A percentile compares a stretch with the other conserved stretches of the same genome.
Conservation (phyloP, 2,797 vertebrate species). For the Chaetodon trifasciatus region DNA sequence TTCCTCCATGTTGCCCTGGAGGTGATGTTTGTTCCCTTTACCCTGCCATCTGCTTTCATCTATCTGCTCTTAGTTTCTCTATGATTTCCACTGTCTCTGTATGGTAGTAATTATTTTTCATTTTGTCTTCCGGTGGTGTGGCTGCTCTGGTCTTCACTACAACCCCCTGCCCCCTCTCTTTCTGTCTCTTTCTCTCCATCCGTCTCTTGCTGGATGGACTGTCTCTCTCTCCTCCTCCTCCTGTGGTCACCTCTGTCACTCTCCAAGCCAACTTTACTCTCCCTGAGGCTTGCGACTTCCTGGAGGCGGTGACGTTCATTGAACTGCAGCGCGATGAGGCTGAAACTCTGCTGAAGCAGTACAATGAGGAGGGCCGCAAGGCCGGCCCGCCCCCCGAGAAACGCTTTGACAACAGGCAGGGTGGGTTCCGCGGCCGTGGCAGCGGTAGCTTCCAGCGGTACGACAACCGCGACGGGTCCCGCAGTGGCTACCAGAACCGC, state of each 20-base stretch:
- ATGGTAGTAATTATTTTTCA: conserved; percentile 77
- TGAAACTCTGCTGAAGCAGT: conserved; percentile 89
- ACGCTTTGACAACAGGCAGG: conserved; percentile 89
- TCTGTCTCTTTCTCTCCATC: conserved; percentile 65
- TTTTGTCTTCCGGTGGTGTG: conserved; percentile 85
- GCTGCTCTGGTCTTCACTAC: conserved; percentile 84
- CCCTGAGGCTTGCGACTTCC: conserved; percentile 92
- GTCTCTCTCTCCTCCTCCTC: conserved; percentile 50
- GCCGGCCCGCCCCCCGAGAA: conserved; percentile 93
- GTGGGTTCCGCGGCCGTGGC: conserved; percentile 86
- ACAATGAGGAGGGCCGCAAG: conserved; percentile 94
- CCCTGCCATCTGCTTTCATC: conserved; percentile 74
- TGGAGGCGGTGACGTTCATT: conserved; percentile 88
- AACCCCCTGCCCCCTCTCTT: conserved; percentile 60
- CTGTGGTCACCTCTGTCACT: conserved; percentile 60
- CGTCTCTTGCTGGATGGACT: conserved; percentile 66
- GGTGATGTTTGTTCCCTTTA: conserved; percentile 79
- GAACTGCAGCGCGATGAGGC: conserved; percentile 91
- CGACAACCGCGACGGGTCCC: conserved; percentile 85
- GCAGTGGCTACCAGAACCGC: conserved; percentile 85
- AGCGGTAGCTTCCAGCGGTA: conserved; percentile 87
- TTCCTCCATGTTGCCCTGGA: conserved; percentile 80
- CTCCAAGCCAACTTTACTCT: conserved; percentile 92
- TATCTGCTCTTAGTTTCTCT: conserved; percentile 74
- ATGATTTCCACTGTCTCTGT: conserved; percentile 53